Percentiles rank a stretch among this genome's conserved stretches.
These are phyloP conservation scores for Quadriops clusia DNA, from an alignment of 2,888 invertebrate species.

Conservation along the genomic window DNA sequence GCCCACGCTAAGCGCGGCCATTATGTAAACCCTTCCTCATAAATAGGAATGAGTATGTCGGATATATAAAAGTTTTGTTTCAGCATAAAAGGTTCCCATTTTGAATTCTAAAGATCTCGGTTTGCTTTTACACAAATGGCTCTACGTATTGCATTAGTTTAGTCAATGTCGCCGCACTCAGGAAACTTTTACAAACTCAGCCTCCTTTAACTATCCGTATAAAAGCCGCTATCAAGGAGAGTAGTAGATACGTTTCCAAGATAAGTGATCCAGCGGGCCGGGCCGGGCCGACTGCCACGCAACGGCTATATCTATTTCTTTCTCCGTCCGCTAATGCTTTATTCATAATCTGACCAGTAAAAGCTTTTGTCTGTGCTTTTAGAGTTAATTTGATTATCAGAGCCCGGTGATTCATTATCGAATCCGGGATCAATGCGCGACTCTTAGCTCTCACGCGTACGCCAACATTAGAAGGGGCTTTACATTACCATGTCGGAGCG, in stretches of 20 bases:
- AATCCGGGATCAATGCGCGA: slow-evolving; percentile 24
- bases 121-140: slow-evolving; percentile 30
- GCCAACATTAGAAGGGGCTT: not conserved
- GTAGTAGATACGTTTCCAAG: not conserved
- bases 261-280: no score
- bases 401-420: slow-evolving; percentile 31
- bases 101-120: slow-evolving; percentile 27
- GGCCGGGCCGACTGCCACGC: no score
- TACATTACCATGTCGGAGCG: slow-evolving; percentile 4
- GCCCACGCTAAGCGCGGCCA: no score
- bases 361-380: slow-evolving; percentile 29
- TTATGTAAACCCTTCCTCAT: no score
- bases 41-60: no score
- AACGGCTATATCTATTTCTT: slow-evolving; percentile 3
- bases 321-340: slow-evolving; percentile 15
- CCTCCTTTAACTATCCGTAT: slow-evolving; percentile 13
- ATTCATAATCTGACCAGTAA: slow-evolving; percentile 25
- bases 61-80: no score
- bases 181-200: slow-evolving; percentile 11
- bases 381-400: slow-evolving; percentile 31
- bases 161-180: slow-evolving; percentile 22
- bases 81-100: slow-evolving; percentile 31
- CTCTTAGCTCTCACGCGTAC: slow-evolving; percentile 17
- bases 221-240: slow-evolving; percentile 9
- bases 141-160: slow-evolving; percentile 29